Evolutionary conservation across 1,140 invertebrate genomes (phyloP).

Genomic region (Rhopalosiphum maidis): DNA sequence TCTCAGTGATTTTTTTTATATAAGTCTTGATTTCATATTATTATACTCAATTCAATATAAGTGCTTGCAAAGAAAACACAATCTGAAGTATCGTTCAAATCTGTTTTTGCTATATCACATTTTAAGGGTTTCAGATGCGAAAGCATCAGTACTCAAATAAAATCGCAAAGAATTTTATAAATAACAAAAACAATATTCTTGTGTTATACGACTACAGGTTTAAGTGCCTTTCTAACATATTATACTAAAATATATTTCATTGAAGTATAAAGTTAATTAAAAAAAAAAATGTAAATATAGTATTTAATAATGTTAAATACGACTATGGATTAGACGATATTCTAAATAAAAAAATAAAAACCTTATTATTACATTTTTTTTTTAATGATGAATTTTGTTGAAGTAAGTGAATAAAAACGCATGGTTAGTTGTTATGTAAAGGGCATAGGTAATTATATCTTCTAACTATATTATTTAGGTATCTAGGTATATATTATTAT

Average conservation of each 20-base stretch:
- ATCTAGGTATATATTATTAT: no score
- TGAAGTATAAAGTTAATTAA: neutral
- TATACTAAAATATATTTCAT: neutral
- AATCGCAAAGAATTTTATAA: conserved; percentile 18
- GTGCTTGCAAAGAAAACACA: neutral
- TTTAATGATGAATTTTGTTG: no score
- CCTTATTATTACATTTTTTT: neutral
- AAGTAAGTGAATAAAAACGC: no score
- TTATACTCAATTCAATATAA: conserved; percentile 18
- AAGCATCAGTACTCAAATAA: conserved; percentile 15
- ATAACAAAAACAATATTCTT: conserved; percentile 7
- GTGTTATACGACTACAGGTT: neutral
- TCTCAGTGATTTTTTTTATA: neutral
- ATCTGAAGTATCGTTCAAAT: neutral
- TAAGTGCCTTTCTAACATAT: neutral
- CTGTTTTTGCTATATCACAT: conserved; percentile 16
- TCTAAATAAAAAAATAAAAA: neutral
- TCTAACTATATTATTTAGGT: neutral
- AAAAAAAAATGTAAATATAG: neutral
- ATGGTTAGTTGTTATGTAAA: no score
- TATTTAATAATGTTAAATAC: neutral
- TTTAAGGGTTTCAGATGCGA: neutral
- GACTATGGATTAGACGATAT: neutral
- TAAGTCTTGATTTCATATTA: neutral
- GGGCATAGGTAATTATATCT: neutral